phyloP scores from a whole-genome alignment of 1,140 invertebrate genomes.

The Papilio machaon region DNA sequence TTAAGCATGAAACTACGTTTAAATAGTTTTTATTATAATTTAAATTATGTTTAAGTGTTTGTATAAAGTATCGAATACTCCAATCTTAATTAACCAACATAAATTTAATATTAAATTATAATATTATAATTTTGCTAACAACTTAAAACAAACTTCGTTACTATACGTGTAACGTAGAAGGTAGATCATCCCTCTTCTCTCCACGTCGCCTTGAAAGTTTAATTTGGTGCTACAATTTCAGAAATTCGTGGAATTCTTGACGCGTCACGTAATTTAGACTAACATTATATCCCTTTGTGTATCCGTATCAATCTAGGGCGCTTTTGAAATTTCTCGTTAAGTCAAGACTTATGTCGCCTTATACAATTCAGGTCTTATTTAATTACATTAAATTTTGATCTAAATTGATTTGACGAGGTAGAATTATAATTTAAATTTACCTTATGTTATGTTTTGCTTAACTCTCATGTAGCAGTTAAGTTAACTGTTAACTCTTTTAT shows the following conservation, averaged over 20 bases:
- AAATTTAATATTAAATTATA: neutral
- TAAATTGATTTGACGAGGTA: too few relatives aligned
- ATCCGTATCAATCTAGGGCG: slow-evolving; percentile 26
- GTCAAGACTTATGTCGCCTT: neutral
- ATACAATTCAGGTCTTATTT: neutral
- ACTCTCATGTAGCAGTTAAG: too few relatives aligned
- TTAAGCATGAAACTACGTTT: too few relatives aligned
- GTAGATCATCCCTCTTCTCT: neutral
- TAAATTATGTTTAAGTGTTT: neutral
- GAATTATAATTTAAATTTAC: too few relatives aligned
- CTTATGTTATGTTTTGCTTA: too few relatives aligned
- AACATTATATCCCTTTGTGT: slow-evolving; percentile 29
- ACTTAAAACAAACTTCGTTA: neutral
- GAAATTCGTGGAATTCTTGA: slow-evolving; percentile 28
- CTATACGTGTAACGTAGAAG: neutral
- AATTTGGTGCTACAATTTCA: slow-evolving; percentile 29
- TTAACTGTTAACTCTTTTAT: too few relatives aligned
- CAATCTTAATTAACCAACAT: neutral
- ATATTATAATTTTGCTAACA: neutral
- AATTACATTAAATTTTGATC: neutral
- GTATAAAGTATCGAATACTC: neutral
- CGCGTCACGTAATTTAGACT: slow-evolving; percentile 30
- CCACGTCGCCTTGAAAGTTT: slow-evolving; percentile 15
- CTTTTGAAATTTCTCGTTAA: slow-evolving; percentile 29
- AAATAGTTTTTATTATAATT: too few relatives aligned